A percentile compares a stretch with the other conserved stretches of the same genome.
Conservation (phyloP, 2,797 vertebrate genomes). For the Margarornis squamiger region DNA sequence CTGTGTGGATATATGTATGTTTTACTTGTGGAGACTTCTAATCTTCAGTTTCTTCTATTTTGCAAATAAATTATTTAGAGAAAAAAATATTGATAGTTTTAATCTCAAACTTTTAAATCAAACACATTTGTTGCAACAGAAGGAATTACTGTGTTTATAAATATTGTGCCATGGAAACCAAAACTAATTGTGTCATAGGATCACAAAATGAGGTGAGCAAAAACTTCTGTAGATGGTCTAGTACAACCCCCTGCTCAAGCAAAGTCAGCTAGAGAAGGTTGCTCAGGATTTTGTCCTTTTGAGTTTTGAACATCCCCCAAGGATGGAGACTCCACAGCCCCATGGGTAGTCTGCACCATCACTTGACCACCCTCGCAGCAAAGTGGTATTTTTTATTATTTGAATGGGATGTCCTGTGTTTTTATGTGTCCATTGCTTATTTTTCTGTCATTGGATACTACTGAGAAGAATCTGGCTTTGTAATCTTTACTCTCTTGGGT, state of each 20-base stretch:
- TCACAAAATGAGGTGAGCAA: background rate
- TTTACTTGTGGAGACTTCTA: background rate
- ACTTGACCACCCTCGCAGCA: background rate
- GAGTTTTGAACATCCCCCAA: background rate
- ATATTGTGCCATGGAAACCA: background rate
- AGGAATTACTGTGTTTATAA: background rate
- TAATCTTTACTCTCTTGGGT: background rate
- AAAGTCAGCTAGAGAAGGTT: background rate
- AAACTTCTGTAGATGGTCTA: background rate
- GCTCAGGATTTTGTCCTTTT: background rate
- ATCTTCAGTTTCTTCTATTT: background rate
- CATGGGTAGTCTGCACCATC: background rate
- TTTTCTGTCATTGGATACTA: background rate
- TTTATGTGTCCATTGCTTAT: background rate
- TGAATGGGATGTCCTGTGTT: background rate
- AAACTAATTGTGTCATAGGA: background rate
- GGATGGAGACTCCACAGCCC: background rate
- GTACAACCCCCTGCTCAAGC: background rate
- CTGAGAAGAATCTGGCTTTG: background rate
- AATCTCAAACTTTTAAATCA: background rate
- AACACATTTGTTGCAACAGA: background rate
- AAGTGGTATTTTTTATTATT: background rate
- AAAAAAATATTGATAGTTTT: background rate
- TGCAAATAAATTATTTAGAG: background rate
- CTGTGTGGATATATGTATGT: background rate